Conservation (phyloP, 2,113 vertebrate genomes). For the Ailuropoda melanoleuca region DNA sequence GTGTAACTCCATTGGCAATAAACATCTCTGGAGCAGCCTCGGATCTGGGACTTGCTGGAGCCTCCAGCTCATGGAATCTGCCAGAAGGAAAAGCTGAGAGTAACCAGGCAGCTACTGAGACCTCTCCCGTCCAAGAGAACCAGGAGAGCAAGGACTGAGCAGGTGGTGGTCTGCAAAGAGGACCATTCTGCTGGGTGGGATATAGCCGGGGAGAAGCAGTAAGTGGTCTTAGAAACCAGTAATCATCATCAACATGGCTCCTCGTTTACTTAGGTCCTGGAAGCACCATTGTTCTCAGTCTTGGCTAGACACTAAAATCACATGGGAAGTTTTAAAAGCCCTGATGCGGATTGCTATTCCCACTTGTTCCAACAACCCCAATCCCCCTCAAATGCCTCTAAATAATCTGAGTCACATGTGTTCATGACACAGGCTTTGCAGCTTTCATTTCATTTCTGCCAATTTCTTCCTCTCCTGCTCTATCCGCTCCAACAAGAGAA, state of each 20-base stretch:
- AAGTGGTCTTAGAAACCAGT: neutral
- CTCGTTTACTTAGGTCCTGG: accelerated
- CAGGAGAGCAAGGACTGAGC: neutral
- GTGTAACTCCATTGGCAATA: accelerated
- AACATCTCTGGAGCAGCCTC: accelerated
- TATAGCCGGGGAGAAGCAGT: neutral
- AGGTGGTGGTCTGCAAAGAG: neutral
- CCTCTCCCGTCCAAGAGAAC: neutral
- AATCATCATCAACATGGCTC: accelerated
- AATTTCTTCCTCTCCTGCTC: neutral
- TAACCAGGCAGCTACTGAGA: neutral
- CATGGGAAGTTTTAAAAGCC: neutral
- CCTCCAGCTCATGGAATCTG: neutral
- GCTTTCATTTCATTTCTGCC: neutral
- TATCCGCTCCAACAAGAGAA: accelerated
- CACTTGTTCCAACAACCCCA: neutral
- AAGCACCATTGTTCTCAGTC: accelerated
- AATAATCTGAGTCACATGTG: neutral
- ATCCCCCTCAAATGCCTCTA: neutral
- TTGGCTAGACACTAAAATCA: neutral
- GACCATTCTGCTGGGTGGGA: neutral
- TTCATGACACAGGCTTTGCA: neutral
- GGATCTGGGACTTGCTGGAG: neutral
- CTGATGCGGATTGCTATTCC: neutral
- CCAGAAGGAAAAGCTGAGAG: neutral